Base-by-base conservation (phyloP, 1,140 invertebrate species). In the Parapsyche elsis region DNA sequence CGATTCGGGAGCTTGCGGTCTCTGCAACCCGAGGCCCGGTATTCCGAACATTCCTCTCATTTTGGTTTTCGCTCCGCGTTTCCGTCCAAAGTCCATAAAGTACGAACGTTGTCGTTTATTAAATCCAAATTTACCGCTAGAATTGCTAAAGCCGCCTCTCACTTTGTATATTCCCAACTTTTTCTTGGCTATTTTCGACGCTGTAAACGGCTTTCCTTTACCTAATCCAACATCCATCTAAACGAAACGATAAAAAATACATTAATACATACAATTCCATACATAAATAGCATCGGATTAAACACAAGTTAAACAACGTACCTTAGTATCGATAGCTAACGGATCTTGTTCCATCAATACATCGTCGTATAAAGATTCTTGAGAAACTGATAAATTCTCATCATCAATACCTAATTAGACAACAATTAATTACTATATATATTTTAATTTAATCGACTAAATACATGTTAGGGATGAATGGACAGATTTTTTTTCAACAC, bases 31-130 rank as follows among this genome's bases (percentile, higher is more conserved):
- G 24, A 95, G 88, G 26, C 94, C 94, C 0, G 94, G 94, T 0
- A 93, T 92, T 26, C 94, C 94, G 87, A 95, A 95, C n/a, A 95
- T 91, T 5, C 94, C 94, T 81, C 94, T 87, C 92, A 95, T 95
- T 89, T 96, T 96, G 5, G 94, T 91, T 86, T 96, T 96, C 0
- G 94, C 92, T 0, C 94, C 94, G 78, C 95, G 88, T 86, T 96
- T 95, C 59, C 94, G 86, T 1, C 92, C 93, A 86, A 94, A 95
- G 78, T 95, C 94, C n/a, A 91, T 90, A 59, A 85, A 83, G 10
- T 86, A 85, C 53, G 92, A 90, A 78, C 92, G 90, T 84, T 92
- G 92, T 64, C 91, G 89, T 85, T 94, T 95, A 86, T 92, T 92
- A 85, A 92, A 94, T 38, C 91, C 90, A 1, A 93, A 84, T 85